Evolutionary conservation across 2,113 vertebrate species (phyloP), one percentile per base, ranked within the genome.

Genomic region (Plotosus lineatus): DNA sequence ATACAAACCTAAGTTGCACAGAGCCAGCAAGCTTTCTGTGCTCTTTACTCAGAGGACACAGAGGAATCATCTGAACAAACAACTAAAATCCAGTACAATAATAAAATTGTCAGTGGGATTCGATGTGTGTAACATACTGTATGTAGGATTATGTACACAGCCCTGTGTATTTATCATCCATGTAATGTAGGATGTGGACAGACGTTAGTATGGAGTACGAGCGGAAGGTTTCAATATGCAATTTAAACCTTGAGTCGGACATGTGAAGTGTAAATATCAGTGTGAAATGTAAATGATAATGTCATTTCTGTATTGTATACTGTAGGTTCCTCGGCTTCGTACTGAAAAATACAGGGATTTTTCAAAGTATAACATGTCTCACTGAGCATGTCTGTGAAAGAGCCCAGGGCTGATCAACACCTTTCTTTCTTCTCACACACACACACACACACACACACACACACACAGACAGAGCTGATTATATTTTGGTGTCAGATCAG

Each of bases 21-120:
- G 60, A 58, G 79, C 66, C 51, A 33, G 44, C 21, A 19, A 53
- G 53, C 44, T 36, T 65, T 61, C 26, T 21, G 66, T 79, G 79
- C 73, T 79, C 77, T 78, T 86, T 75, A 80, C 71, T 65, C 60
- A 78, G 63, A 50, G 31, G 31, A 73, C 82, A 60, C 75, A 23
- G 53, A 83, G 68, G 68, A 83, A 81, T 77, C 85, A 65, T 86
- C 74, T 83, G 68, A 83, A 58, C 81, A 86, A 81, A 83, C 82
- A 83, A 73, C 79, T 28, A 63, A 78, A 83, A 81, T 75, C 79
- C 60, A 51, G 78, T 78, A 77, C 78, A 69, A 83, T 56, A 63
- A 73, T 81, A 86, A 77, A 78, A 78, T 40, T 76, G 71, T 78
- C 77, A 53, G 76, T 79, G 77, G 80, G 81, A 82, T 85, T 82